Base-by-base conservation (phyloP, 2,113 vertebrate species). In the Motacilla tschutschensis region DNA sequence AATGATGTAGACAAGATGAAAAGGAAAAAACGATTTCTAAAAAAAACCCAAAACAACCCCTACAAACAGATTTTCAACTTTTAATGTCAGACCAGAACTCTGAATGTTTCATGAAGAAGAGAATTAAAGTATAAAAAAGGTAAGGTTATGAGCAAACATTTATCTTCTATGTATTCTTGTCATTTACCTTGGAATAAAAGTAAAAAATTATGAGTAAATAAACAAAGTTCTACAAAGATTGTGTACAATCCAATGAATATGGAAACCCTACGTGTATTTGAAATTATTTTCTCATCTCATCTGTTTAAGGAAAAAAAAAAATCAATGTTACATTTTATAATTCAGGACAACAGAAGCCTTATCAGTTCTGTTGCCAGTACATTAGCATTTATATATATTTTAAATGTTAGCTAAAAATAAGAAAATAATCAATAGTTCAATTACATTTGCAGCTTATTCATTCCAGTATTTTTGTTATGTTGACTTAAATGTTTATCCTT, bases 31-130 rank as follows among this genome's bases (percentile, higher is more conserved):
- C 0, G 0, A 9, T 53, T 48, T 38, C 8, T n/a, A 20, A 55
- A 60, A 48, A 48, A 0, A 0, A 1, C 5, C 10, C 28, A 12
- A 65, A 75, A 12, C 18, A 44, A 36, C 0, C 2, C 12, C 74
- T 18, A 10, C 1, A 69, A 62, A 73, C 5, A 64, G 3, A 10
- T 33, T 83, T 82, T 46, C 17, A 17, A 14, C 21, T 78, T 69
- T 74, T 50, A 24, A 58, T 31, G 4, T 26, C 51, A 9, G 15
- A 59, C 7, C 11, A 74, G 22, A 83, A 13, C 6, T 43, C 50
- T 53, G 24, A 51, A 44, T 40, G 14, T 12, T 6, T 73, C 10
- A 3, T 36, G 20, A 47, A 40, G 46, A 9, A 65, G 57, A 29
- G 4, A 53, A 5, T 31, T 60, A 29, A 65, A 40, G 6, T 40